Evolutionary conservation across 2,888 invertebrate species (phyloP).

Genomic region (Caenorhabditis uteleia): DNA sequence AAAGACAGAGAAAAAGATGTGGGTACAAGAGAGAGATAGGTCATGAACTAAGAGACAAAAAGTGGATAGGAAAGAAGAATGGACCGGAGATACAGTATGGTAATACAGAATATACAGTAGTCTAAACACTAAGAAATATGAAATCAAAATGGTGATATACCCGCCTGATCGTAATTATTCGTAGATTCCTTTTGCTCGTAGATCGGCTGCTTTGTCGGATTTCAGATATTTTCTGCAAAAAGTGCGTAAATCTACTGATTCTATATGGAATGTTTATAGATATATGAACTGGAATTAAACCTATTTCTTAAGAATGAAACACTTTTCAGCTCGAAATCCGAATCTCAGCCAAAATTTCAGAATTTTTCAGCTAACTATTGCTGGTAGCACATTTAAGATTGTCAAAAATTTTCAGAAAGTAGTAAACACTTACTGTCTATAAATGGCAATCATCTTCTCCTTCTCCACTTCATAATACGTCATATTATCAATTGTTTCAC

Average conservation of each 20-base stretch:
- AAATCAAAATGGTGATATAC: background rate
- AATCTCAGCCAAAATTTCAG: no score
- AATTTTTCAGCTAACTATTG: background rate
- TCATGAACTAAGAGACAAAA: no score
- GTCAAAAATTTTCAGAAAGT: no score
- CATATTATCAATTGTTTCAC: conserved; percentile 12
- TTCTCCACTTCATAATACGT: conserved; percentile 35
- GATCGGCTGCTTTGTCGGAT: conserved; percentile 42
- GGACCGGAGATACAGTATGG: no score
- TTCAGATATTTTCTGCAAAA: conserved; percentile 41
- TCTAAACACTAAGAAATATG: background rate
- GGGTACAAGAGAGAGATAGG: no score
- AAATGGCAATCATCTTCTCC: conserved; percentile 47
- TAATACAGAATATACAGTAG: background rate
- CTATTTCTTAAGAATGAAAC: no score
- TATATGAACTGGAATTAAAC: no score
- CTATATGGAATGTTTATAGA: background rate
- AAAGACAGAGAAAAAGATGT: no score
- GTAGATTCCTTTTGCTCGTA: conserved; percentile 34
- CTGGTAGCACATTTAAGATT: no score
- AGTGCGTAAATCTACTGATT: background rate
- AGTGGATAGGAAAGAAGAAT: no score
- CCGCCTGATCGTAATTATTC: conserved; percentile 5
- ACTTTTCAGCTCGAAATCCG: no score
- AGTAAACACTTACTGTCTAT: conserved; percentile 29